Percentiles rank a stretch among this genome's conserved stretches.
Evolutionary conservation across 2,113 vertebrate species (phyloP).

Genomic region (Donacobius atricapilla): DNA sequence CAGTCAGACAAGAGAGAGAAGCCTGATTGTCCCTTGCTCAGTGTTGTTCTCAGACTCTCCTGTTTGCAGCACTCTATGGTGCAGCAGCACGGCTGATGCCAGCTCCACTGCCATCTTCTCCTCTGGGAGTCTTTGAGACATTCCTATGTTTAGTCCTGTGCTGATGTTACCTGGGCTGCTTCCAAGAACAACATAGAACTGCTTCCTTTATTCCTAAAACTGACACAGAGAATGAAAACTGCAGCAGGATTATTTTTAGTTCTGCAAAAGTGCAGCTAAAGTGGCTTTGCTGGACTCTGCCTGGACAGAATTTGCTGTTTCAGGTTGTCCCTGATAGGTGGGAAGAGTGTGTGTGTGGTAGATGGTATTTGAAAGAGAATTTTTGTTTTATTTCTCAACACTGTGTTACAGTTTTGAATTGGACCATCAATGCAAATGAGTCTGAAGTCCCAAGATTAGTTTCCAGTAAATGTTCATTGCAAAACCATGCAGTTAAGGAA

Average conservation of each 20-base stretch:
- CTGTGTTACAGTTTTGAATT: neutral
- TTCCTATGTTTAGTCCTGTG: constrained; percentile 6
- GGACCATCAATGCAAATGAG: neutral
- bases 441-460: neutral
- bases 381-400: neutral
- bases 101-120: neutral
- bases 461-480: neutral
- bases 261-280: constrained; percentile 9
- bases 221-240: constrained; percentile 37
- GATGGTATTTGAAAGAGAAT: neutral
- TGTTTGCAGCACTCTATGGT: neutral
- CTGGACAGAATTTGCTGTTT: constrained; percentile 5
- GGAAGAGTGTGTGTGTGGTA: neutral
- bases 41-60: neutral
- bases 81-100: neutral
- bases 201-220: constrained; percentile 49
- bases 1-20: neutral
- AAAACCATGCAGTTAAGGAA: neutral
- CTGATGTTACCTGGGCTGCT: constrained; percentile 55
- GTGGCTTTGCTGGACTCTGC: neutral
- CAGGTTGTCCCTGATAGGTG: neutral
- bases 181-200: constrained; percentile 33
- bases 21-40: neutral
- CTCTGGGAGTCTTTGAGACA: constrained; percentile 14
- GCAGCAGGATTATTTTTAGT: constrained; percentile 63